phyloP scores from a whole-genome alignment of 2,797 vertebrate genomes.

The Prionace glauca region DNA sequence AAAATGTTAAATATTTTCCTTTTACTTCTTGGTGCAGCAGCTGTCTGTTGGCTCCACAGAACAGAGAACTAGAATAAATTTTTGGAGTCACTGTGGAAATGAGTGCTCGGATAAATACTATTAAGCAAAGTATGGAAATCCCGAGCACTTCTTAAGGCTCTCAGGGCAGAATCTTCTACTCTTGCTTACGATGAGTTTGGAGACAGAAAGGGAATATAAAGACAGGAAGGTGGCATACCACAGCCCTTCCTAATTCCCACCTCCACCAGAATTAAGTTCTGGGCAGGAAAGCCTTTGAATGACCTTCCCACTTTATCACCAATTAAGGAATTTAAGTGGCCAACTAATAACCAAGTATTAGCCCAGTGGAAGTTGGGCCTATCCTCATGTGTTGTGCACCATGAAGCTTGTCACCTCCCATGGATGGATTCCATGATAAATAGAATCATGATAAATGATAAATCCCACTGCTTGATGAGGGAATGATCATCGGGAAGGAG shows the following conservation, averaged over 20 bases:
- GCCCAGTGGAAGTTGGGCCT: too few relatives aligned
- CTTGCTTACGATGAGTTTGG: too few relatives aligned
- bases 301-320: too few relatives aligned
- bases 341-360: not conserved
- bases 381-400: too few relatives aligned
- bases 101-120: not conserved
- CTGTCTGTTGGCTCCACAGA: not conserved
- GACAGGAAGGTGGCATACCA: not conserved
- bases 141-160: not conserved
- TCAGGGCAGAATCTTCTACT: not conserved
- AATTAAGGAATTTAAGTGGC: not conserved
- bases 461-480: too few relatives aligned
- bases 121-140: not conserved
- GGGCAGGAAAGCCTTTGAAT: too few relatives aligned
- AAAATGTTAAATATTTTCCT: not conserved
- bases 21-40: not conserved
- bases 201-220: too few relatives aligned
- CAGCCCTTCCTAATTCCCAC: not conserved
- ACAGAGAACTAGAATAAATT: not conserved
- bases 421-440: too few relatives aligned
- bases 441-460: too few relatives aligned
- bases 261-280: not conserved
- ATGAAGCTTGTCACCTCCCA: too few relatives aligned
- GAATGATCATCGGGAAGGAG: too few relatives aligned
- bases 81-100: not conserved